Evolutionary conservation across 2,888 invertebrate genomes (phyloP).

Genomic region (Aspidiotus rigidus): DNA sequence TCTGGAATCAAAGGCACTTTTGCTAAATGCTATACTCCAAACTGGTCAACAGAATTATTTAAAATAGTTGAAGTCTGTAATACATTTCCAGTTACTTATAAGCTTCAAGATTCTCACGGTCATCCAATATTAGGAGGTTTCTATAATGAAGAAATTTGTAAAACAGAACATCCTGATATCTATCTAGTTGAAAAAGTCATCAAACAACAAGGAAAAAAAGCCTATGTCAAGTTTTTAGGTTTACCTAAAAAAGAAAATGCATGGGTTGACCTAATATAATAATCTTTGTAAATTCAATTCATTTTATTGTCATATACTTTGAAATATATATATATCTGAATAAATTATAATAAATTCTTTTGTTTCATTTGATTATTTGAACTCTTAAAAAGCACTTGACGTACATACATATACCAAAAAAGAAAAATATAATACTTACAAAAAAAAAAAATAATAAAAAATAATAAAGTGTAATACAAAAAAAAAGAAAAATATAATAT

Average conservation of each 20-base stretch:
- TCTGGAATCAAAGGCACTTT: slow-evolving; percentile 41
- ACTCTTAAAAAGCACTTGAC: too few species aligned
- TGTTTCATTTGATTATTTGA: too few species aligned
- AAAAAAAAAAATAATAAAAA: too few species aligned
- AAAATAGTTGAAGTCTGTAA: background rate
- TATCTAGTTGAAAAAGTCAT: background rate
- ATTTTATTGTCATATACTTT: too few species aligned
- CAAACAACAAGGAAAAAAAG: background rate
- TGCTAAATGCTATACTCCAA: slow-evolving; percentile 41
- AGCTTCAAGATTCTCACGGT: background rate
- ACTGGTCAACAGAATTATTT: slow-evolving; percentile 41
- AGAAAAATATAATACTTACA: too few species aligned
- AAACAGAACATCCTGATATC: background rate
- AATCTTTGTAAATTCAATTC: too few species aligned
- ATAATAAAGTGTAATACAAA: too few species aligned
- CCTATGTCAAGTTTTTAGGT: background rate
- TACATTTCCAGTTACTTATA: slow-evolving; percentile 7
- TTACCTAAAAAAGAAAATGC: background rate
- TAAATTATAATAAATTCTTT: too few species aligned
- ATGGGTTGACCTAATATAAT: too few species aligned
- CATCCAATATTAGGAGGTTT: background rate
- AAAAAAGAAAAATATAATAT: too few species aligned
- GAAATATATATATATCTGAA: too few species aligned
- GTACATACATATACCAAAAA: too few species aligned
- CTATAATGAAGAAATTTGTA: background rate